Base-by-base conservation (phyloP, 2,113 vertebrate species). In the Clarias magur region DNA sequence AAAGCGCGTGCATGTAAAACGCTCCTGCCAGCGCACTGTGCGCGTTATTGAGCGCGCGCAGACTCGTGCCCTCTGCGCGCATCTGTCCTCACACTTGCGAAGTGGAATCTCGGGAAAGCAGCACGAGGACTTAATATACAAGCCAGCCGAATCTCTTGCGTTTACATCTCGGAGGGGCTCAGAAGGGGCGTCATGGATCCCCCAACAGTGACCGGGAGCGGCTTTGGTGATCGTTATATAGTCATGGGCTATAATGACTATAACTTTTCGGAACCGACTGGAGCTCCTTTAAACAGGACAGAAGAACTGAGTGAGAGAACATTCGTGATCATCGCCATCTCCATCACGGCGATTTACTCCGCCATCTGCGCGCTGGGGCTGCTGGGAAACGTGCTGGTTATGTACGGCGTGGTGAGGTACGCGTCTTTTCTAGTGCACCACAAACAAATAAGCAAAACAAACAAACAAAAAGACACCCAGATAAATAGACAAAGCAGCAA, bases 371-470 rank as follows among this genome's bases (percentile, higher is more conserved):
- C 97, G 80, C 96, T 99, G 92, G 98, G 98, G 86, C 96, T 99
- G 84, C 93, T 99, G 89, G 98, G 98, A 67, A 99, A 99, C 93
- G 70, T 98, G 73, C 95, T 99, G 3, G 98, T 99, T 15, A 99
- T 99, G 97, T 99, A 97, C 79, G 97, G 97, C 59, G 98, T 99
- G 88, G 95, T 99, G 90, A 96, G 98, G 98, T 98, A 96, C 78
- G 4, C 4, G 15, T 79, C 27, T 30, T 17, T 57, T n/a, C 75
- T 78, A 54, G 12, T 54, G 25, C 42, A 25, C 21, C 5, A 13
- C 23, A 27, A 27, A 78, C 6, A 15, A 53, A 54, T 1, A 15
- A 53, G 1, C 12, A 30, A 70, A 48, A 8, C 60, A 63, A 63
- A 63, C 60, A 63, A 7, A 21, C 60, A 63, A 5, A 63, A 7